Evolutionary conservation across 2,888 invertebrate species (phyloP).

Genomic region (Sarcophaga caerulescens): DNA sequence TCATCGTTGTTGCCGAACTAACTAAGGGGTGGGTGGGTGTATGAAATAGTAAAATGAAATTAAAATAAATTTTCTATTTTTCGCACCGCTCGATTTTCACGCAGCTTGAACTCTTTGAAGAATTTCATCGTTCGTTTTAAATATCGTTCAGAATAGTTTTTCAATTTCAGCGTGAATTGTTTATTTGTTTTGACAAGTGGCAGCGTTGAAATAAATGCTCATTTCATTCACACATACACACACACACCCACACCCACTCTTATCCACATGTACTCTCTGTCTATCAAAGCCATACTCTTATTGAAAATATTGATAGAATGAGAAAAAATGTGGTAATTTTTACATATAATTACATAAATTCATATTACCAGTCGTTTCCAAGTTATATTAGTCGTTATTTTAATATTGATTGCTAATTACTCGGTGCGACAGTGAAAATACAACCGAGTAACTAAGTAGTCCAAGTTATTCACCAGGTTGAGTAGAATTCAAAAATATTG

Average conservation of each 20-base stretch:
- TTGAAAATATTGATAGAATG: neutral
- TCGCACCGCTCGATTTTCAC: constrained; percentile 49
- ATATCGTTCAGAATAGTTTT: constrained; percentile 16
- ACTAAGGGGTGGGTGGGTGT: constrained; percentile 45
- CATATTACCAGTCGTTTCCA: too few relatives aligned
- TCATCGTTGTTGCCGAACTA: constrained; percentile 51
- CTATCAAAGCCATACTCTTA: neutral
- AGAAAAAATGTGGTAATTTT: too few relatives aligned
- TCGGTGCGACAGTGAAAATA: too few relatives aligned
- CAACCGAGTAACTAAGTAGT: too few relatives aligned
- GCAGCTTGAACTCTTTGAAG: constrained; percentile 59
- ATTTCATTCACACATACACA: constrained; percentile 57
- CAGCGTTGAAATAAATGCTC: constrained; percentile 69
- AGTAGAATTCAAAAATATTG: too few relatives aligned
- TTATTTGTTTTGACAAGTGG: constrained; percentile 80
- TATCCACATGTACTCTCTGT: neutral
- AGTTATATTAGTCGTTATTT: too few relatives aligned
- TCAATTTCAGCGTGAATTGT: constrained; percentile 71
- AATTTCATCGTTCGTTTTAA: constrained; percentile 21
- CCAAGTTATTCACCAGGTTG: too few relatives aligned
- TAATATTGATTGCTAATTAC: too few relatives aligned
- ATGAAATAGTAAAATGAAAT: constrained; percentile 19
- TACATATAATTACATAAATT: too few relatives aligned
- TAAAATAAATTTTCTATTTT: constrained; percentile 32
- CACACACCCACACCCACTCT: neutral